Base-by-base conservation (phyloP, 1,140 invertebrate genomes). In the Ylistrum balloti region DNA sequence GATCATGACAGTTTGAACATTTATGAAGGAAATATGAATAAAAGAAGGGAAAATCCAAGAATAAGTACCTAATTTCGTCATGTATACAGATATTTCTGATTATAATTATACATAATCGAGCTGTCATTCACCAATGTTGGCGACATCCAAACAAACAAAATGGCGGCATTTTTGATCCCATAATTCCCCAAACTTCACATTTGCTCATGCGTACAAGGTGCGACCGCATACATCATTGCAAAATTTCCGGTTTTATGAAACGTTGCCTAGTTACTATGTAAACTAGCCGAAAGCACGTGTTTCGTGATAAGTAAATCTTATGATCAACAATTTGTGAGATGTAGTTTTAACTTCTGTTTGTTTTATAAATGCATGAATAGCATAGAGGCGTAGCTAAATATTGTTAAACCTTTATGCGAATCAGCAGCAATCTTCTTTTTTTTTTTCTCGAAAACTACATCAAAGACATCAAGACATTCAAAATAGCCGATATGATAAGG, bases 71-170 rank as follows among this genome's bases (percentile, higher is more conserved):
- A 74, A 28, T 17, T 74, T 74, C 56, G 22, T 74, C 56, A 17
- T 74, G 56, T 28, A 74, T 28, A n/a, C 56, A 74, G 56, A 11
- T 74, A 74, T 74, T n/a, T n/a, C 56, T 74, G 56, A 5, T 28
- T 74, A 28, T 74, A 22, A 9, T 74, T 3, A 28, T 28, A 74
- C 56, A 74, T 74, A 15, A 74, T 74, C n/a, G 56, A 74, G 28
- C 56, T 74, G 56, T 74, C 56, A 74, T 74, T 74, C 56, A 28
- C 45, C 56, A 74, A 74, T 74, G 56, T 74, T 74, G 56, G 56
- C 56, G 56, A 74, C 56, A 74, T 74, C 56, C 56, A 74, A 74
- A 74, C 56, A 74, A 74, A 74, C 56, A 74, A 74, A 74, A 74
- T 74, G 56, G 56, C 56, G 56, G 56, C 28, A 74, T 74, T 74